Base-by-base conservation (phyloP, 2,888 invertebrate genomes). In the Rotaria magnacalcarata region DNA sequence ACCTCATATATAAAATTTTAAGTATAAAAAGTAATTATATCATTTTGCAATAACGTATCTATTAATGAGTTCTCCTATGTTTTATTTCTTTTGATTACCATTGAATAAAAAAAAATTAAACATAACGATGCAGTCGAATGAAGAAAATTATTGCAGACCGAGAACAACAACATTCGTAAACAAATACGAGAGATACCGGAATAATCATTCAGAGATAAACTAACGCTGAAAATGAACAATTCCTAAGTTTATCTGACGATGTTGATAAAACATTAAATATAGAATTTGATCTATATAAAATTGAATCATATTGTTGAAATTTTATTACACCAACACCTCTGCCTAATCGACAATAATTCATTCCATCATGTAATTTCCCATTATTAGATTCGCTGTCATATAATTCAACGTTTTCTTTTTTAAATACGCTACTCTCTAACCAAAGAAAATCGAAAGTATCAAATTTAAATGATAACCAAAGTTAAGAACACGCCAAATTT, bases 371-470 rank as follows among this genome's bases (percentile, higher is more conserved):
- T 88, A 96, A 92, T 87, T 96, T 94, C 98, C 98, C 98, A 91
- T 96, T 96, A 92, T 97, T 97, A 90, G 95, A 95, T 90, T 97
- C 97, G 0, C 95, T 95, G 92, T 98, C 97, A 92, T 96, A 97
- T 88, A 96, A 96, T 93, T 99, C 98, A 88, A 98, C 97, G 43
- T 97, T 96, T 34, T 34, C 34, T 34, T 34, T 93, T 98, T 98
- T 89, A 99, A 93, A 91, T 99, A 99, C 47, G 97, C 96, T 86
- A 96, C 96, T 34, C 98, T 98, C 80, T 47, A 80, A 47, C 97
- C 96, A 24, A 24, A 80, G 2, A 41, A 74, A 21, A 0, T 16
- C 4, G 7, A 67, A 19, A 41, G 19, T 3, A 1, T 52, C 16
- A 67, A 27, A 6, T 0, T 27, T 10, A 41, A 24, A 2, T 10